Evolutionary conservation across 2,797 vertebrate species (phyloP).

Genomic region (Anomalospiza imberbis): DNA sequence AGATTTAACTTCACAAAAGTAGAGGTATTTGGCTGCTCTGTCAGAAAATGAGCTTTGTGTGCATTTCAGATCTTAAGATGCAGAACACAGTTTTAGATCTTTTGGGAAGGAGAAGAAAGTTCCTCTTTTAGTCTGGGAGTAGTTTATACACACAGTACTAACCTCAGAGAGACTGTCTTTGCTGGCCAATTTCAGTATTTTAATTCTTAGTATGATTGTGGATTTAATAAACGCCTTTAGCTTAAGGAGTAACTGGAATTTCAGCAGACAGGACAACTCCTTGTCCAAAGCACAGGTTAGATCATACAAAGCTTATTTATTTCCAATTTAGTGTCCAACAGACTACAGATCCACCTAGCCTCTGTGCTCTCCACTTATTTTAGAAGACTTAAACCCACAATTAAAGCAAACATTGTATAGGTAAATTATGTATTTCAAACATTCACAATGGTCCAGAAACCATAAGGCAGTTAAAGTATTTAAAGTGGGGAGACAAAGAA

Average conservation of each 20-base stretch:
- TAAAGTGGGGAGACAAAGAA: neutral
- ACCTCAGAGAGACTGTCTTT: neutral
- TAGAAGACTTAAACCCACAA: neutral
- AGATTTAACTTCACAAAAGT: neutral
- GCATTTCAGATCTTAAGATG: neutral
- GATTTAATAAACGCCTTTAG: neutral
- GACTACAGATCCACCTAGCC: neutral
- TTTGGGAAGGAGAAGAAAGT: neutral
- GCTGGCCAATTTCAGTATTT: neutral
- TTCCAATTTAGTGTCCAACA: neutral
- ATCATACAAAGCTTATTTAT: neutral
- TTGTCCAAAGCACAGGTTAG: neutral
- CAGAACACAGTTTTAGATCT: neutral
- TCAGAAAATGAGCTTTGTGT: neutral
- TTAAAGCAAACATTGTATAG: neutral
- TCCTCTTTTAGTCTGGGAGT: neutral
- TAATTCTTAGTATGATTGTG: neutral
- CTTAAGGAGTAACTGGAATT: neutral
- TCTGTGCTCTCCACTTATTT: neutral
- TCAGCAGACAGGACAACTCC: neutral
- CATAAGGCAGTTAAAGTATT: neutral
- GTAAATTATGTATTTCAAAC: neutral
- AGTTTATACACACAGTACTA: neutral
- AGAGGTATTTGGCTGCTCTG: neutral
- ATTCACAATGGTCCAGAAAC: neutral